Evolutionary conservation across 2,797 vertebrate genomes (phyloP).

Genomic region (Acanthiza pusilla): DNA sequence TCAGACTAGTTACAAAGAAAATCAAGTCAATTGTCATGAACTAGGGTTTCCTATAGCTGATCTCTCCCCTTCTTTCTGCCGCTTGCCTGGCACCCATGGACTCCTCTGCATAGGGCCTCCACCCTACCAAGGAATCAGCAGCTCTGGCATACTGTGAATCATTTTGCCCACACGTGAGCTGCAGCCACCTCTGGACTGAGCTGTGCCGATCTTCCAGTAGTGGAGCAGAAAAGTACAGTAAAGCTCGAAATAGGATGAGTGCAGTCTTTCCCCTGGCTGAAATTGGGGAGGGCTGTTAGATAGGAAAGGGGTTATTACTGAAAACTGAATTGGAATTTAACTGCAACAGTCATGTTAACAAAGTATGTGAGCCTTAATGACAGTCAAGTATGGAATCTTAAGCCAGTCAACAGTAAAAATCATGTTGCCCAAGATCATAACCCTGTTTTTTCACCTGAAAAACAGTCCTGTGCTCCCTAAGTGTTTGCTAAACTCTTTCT

Average conservation of each 20-base stretch:
- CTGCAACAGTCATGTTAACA: not conserved
- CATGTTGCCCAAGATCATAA: not conserved
- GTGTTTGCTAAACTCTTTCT: not conserved
- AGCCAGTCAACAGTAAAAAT: not conserved
- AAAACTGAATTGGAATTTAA: not conserved
- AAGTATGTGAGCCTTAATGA: not conserved
- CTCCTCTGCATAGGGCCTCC: too few species aligned
- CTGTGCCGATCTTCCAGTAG: not conserved
- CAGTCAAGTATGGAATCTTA: not conserved
- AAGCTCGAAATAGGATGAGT: not conserved
- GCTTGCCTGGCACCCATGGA: not conserved
- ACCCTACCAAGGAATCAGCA: fast-evolving
- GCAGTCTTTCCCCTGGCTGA: not conserved
- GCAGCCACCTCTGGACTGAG: not conserved
- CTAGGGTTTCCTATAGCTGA: not conserved
- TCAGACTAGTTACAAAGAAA: not conserved
- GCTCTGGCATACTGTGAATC: not conserved
- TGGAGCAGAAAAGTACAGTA: not conserved
- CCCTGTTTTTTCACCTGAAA: not conserved
- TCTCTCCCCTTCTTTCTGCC: not conserved
- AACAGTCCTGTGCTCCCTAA: not conserved
- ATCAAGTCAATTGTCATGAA: not conserved
- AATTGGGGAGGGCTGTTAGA: not conserved
- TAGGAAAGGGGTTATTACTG: not conserved
- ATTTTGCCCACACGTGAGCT: not conserved